Evolutionary conservation across 2,888 invertebrate genomes (phyloP), one percentile per base, ranked within the genome.

Genomic region (Slavum lentiscoides): DNA sequence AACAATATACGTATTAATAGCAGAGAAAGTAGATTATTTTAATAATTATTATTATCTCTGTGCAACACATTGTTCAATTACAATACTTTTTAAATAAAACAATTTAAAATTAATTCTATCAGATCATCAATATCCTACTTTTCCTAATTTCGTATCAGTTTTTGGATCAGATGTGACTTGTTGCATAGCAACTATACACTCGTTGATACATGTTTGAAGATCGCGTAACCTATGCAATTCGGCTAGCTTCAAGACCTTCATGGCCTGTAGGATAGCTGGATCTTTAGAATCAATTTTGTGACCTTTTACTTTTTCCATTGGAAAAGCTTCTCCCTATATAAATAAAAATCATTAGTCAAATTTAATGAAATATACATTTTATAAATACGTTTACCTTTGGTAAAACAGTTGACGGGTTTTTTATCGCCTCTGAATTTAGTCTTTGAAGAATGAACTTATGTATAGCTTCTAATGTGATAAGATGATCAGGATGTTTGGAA

Each of bases 151-250:
- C 0, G 96, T 95, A 86, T 98, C 97, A 83, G 98, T 98, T 88
- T 96, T 96, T 3, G 98, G 98, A 89, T 98, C 93, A 7, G 98
- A 98, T 1, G 98, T 98, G 2, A 98, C 89, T 83, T 89, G 91
- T 88, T 99, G 99, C 6, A 97, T 94, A 67, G 92, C 90, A 1
- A 98, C 98, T 84, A 99, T 93, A 1, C 95, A 92, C 87, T 97
- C 95, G 87, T 99, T 99, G 74, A 98, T 96, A 85, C 90, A 91
- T 0, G 96, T 97, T 87, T 99, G 98, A 73, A 98, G 89, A 83
- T 93, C 90, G 85, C 96, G 88, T 23, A 97, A 88, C 86, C 96
- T 94, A 85, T 93, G 92, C 83, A 97, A 91, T 86, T 95, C 95
- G 30, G 96, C 87, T 62, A 96, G 88, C 66, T 93, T 89, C 77